Base-by-base conservation (phyloP, 2,888 invertebrate species). In the Sisyra terminalis region DNA sequence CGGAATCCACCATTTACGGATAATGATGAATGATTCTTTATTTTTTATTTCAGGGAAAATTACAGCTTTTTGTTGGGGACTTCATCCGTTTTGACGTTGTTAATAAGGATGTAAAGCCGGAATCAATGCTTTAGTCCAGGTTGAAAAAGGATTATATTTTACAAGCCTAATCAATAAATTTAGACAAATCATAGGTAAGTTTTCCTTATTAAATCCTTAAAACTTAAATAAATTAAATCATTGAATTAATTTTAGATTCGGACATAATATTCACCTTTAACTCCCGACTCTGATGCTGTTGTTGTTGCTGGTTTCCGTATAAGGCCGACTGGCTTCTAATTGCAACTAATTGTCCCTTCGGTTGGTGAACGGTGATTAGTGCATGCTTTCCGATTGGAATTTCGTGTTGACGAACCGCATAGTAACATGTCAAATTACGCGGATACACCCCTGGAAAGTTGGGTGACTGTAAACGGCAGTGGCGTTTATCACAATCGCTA, bases 361-460 rank as follows among this genome's bases (percentile, higher is more conserved):
- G 78, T 60, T 88, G 88, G 53, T 77, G 75, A 39, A 90, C 85
- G 47, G 82, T 78, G 57, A 90, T 87, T 54, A 89, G 69, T 17
- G 89, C 88, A 60, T 87, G 86, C 64, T 87, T 87, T 53, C 88
- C 88, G 55, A 75, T 73, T 46, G 88, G 86, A 53, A 85, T 79
- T 59, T 83, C 82, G 61, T 87, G 83, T 65, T 75, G 81, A 49
- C 85, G 67, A 45, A 90, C 85, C 36, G 90, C 87, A 61, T 87
- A 94, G 66, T 90, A 89, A 61, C 94, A 94, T 47, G 92, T 89
- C 55, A 93, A 75, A 64, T 92, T 92, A 51, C 92, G 74, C 3
- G 92, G 92, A 65, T 93, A 93, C 51, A 90, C 77, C 51, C 89
- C 90, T 18, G 90, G 90, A 65, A 84, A 90, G 69, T 89, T 89